phyloP scores from a whole-genome alignment of 2,797 vertebrate genomes.

The Scolopax bukidnonensis region DNA sequence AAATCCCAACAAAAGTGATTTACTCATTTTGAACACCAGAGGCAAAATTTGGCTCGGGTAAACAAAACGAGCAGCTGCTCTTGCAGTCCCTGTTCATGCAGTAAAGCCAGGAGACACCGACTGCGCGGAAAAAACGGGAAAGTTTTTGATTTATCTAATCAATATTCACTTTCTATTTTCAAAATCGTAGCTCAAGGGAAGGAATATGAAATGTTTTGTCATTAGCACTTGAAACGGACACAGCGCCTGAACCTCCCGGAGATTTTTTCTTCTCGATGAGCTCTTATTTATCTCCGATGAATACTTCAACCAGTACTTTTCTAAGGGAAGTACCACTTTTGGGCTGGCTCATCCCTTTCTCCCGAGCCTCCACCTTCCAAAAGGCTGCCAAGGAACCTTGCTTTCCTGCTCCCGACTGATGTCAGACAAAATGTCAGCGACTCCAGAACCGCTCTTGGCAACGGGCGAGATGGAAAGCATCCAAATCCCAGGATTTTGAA shows the following conservation, averaged over 20 bases:
- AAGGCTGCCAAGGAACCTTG: conserved; percentile 9
- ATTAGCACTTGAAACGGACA: conserved; percentile 1
- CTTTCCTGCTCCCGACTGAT: conserved; percentile 17
- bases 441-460: conserved; percentile 63
- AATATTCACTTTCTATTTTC: not conserved
- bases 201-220: not conserved
- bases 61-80: not conserved
- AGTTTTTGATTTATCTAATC: not conserved
- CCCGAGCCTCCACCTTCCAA: not conserved
- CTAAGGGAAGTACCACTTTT: not conserved
- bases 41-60: not conserved
- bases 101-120: not conserved
- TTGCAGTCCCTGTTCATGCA: no score
- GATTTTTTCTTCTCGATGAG: not conserved
- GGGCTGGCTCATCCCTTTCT: not conserved
- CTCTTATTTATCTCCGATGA: not conserved
- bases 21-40: not conserved
- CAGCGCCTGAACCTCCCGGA: not conserved
- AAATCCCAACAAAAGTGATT: not conserved
- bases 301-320: not conserved
- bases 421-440: conserved; percentile 59
- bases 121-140: not conserved
- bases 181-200: not conserved
- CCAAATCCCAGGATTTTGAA: conserved; percentile 25
- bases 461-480: conserved; percentile 22